phyloP scores from a whole-genome alignment of 2,888 invertebrate species.

The Troilus luridus region DNA sequence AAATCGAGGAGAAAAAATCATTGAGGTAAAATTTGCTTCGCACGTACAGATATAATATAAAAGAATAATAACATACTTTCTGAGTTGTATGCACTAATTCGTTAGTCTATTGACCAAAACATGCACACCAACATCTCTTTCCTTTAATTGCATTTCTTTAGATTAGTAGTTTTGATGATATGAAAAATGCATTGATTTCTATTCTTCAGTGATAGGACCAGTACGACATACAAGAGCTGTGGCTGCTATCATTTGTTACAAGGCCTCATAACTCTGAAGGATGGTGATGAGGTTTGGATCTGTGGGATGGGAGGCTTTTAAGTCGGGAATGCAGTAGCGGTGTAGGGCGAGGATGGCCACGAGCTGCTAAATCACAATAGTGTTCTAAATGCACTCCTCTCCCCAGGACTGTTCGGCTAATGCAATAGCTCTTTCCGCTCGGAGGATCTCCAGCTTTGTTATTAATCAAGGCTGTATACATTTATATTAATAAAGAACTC shows the following conservation, averaged over 20 bases:
- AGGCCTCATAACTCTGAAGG: neutral
- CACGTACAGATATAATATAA: too few species aligned
- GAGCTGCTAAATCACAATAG: constrained; percentile 36
- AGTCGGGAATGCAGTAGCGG: constrained; percentile 4
- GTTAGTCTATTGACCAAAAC: too few species aligned
- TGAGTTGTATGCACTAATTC: too few species aligned
- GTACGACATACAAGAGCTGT: too few species aligned
- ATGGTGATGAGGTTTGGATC: neutral
- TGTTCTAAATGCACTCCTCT: constrained; percentile 16
- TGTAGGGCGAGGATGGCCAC: constrained; percentile 1
- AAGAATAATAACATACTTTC: too few species aligned
- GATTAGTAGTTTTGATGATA: too few species aligned
- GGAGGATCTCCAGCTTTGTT: neutral
- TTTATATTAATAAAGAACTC: neutral
- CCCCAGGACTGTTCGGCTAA: neutral
- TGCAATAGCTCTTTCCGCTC: neutral
- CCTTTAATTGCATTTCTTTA: too few species aligned
- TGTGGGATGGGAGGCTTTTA: neutral
- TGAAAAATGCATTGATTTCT: too few species aligned
- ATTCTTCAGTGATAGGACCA: too few species aligned
- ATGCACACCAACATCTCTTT: too few species aligned
- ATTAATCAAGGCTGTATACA: neutral
- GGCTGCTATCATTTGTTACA: neutral
- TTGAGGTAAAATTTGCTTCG: too few species aligned
- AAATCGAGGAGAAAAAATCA: too few species aligned